Evolutionary conservation across 2,888 invertebrate genomes (phyloP), one percentile per base, ranked within the genome.

Genomic region (Drosophila emarginata): DNA sequence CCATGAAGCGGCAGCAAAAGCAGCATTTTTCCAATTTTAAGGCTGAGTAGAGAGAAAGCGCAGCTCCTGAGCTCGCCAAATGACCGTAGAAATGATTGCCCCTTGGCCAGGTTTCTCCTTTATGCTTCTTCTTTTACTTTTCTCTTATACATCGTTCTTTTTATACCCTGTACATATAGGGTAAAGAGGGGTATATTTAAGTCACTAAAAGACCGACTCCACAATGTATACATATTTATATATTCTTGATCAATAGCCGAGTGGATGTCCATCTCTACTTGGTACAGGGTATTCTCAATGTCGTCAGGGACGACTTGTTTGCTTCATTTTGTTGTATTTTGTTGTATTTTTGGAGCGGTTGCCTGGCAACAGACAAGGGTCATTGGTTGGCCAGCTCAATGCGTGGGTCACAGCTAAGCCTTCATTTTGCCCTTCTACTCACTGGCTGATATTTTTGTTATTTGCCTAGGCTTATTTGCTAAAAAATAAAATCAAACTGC

Each of bases 31-130:
- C 76, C 86, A 88, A 87, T 88, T 87, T 87, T 79, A 87, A 87
- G 87, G 84, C 86, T 87, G 84, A 87, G 84, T 80, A 80, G 87
- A 71, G 45, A 45, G 45, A 45, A 45, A 45, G 81, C 75, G 77
- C 82, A 79, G 45, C 45, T 45, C 45, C 80, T 76, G 75, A 72
- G 74, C 37, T 64, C 86, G 77, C 78, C 80, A 78, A 77, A 87
- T 84, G 80, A 87, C 82, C 81, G 80, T 82, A 71, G 77, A 84
- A 86, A 88, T 86, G 86, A 83, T 83, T 83, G 86, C 82, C 74
- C 72, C 68, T 66, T 69, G 67, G 18, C 53, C 76, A 80, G 72
- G 78, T 69, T 32, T 45, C n/a, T 37, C n/a, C 37, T 45, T 15
- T 32, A 9, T 32, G 28, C 15, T 40, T 15, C 15, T 40, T 40